A percentile compares a stretch with the other conserved stretches of the same genome.
These are phyloP conservation scores for Tetragnatha montana DNA, from an alignment of 2,888 invertebrate genomes.

Conservation along the genomic window DNA sequence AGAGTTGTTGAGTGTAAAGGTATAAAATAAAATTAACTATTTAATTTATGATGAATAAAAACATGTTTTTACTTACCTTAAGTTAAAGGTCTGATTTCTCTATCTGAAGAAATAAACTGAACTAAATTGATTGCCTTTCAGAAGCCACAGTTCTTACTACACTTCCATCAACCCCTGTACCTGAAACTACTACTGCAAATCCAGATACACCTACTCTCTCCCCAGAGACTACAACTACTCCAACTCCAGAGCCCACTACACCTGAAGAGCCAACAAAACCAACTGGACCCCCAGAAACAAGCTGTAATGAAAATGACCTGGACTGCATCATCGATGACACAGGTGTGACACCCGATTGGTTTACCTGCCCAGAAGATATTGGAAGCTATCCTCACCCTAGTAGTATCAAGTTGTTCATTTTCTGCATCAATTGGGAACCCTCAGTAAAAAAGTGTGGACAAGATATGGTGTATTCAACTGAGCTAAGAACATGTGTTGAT, in stretches of 20 bases:
- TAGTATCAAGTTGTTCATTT: slow-evolving; percentile 53
- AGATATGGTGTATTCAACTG: slow-evolving; percentile 39
- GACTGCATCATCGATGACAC: slow-evolving; percentile 62
- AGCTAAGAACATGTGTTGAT: slow-evolving; percentile 37
- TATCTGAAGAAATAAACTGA: not conserved
- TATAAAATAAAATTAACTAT: too few species aligned
- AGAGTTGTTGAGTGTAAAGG: too few species aligned
- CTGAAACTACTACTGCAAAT: not conserved
- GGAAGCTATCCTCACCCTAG: slow-evolving; percentile 57
- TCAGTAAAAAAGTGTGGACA: slow-evolving; percentile 56
- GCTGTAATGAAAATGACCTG: slow-evolving; percentile 53
- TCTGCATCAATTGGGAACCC: slow-evolving; percentile 55
- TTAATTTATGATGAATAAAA: too few species aligned
- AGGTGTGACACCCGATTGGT: slow-evolving; percentile 47
- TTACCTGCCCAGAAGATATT: slow-evolving; percentile 45
- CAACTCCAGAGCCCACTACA: slow-evolving; percentile 5
- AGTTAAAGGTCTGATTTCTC: too few species aligned
- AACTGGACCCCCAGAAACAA: slow-evolving; percentile 46
- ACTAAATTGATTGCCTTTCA: not conserved
- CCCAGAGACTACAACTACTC: not conserved
- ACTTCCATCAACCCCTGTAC: not conserved
- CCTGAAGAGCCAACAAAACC: slow-evolving; percentile 23
- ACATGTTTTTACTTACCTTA: too few species aligned
- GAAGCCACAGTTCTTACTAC: slow-evolving; percentile 6
- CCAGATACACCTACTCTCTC: not conserved